Evolutionary conservation across 2,888 invertebrate species (phyloP).

Genomic region (Cetonia aurata): DNA sequence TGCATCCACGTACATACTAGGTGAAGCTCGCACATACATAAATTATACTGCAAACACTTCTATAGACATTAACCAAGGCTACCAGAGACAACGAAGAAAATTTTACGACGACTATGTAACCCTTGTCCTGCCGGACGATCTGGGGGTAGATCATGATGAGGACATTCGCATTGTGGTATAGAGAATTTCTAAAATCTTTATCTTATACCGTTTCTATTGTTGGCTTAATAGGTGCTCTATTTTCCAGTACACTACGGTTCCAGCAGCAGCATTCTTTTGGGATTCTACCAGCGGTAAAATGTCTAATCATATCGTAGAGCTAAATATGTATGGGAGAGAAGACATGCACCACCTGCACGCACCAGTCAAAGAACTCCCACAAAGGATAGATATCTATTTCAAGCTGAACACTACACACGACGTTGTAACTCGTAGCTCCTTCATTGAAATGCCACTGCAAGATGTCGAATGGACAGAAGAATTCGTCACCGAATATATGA

Average conservation of each 20-base stretch:
- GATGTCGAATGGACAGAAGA: constrained; percentile 8
- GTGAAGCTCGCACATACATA: neutral
- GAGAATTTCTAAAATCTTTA: neutral
- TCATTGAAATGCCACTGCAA: constrained; percentile 3
- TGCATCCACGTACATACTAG: constrained; percentile 12
- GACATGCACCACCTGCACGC: neutral
- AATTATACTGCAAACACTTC: constrained; percentile 8
- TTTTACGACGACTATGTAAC: neutral
- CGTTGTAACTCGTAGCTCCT: neutral
- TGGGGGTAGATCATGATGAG: constrained; percentile 24
- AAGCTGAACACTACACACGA: neutral
- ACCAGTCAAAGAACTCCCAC: neutral
- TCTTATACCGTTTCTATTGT: neutral
- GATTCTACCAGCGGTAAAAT: neutral
- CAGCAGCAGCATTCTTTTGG: constrained; percentile 17
- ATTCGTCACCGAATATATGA: constrained; percentile 17
- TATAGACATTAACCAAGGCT: neutral
- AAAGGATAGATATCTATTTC: neutral
- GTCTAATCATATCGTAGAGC: neutral
- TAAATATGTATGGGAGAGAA: neutral
- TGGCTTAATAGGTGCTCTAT: neutral
- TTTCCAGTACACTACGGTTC: constrained; percentile 24
- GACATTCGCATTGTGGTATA: constrained; percentile 18
- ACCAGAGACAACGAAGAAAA: constrained; percentile 1
- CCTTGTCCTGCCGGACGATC: constrained; percentile 9